Base-by-base conservation (phyloP, 2,113 vertebrate species). In the Apteryx mantelli region DNA sequence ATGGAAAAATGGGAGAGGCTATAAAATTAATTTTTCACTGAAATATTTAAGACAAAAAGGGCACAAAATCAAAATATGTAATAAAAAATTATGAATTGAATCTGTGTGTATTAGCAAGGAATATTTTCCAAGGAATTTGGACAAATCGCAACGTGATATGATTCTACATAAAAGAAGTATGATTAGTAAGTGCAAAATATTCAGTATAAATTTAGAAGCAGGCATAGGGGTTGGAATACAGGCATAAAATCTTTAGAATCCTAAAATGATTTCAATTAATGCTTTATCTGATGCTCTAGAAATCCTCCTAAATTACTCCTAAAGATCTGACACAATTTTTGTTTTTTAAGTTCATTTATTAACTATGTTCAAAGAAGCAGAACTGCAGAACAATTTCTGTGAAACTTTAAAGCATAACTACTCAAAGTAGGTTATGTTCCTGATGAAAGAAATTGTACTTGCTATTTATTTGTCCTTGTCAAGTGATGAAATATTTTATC, bases 401-500 rank as follows among this genome's bases (percentile, higher is more conserved):
- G 50, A 88, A 92, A 88, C 36, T 92, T 91, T 71, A 83, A 81
- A 89, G 40, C 13, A 56, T 22, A 91, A 55, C 11, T 61, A 73
- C 69, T 92, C 9, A 56, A 90, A 71, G 71, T 85, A 38, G 19
- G 9, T 20, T 36, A 38, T 60, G 56, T 44, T 18, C 36, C 25
- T 58, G 53, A 74, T 48, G 71, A 91, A 86, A 75, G 30, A 38
- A 82, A 44, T 69, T 46, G n/a, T 87, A 60, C 69, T 85, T 21
- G 8, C 30, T 76, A 7, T 11, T 75, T 58, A 75, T 63, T 89
- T 63, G 25, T 84, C 73, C 65, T 60, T 88, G 64, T 86, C 26
- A 79, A 73, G 63, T 92, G 66, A 60, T 69, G 78, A 90, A 96
- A 52, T 73, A 81, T 60, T 93, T 96, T 95, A 86, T 66, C 40